Percentiles rank a stretch among this genome's conserved stretches.
These are phyloP conservation scores for Coendou prehensilis DNA, from an alignment of 2,797 vertebrate genomes.

Conservation along the genomic window DNA sequence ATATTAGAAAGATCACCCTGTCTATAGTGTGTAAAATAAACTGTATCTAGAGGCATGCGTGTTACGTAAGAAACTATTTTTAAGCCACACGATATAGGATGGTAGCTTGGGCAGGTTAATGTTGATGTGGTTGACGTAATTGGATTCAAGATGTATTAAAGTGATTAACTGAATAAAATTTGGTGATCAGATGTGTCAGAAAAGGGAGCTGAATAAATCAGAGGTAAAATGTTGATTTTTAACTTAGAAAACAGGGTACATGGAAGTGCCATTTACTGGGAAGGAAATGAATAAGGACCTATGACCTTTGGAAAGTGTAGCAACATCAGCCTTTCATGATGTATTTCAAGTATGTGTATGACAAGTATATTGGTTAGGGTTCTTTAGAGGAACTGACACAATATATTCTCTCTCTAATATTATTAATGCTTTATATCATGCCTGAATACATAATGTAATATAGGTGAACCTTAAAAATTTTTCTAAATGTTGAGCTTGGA, in stretches of 20 bases:
- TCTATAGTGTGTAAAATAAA: neutral
- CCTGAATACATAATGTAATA: neutral
- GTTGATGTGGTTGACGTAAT: neutral
- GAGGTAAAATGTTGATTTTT: neutral
- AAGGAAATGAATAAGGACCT: neutral
- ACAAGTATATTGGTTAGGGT: neutral
- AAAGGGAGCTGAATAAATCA: neutral
- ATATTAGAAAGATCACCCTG: neutral
- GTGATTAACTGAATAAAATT: neutral
- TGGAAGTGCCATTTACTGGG: neutral
- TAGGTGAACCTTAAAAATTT: neutral
- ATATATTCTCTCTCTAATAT: neutral
- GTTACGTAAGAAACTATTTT: neutral
- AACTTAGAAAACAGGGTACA: neutral
- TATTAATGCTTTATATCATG: neutral
- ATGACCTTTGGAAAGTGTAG: neutral
- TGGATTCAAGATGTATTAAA: constrained; percentile 46
- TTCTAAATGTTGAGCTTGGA: neutral
- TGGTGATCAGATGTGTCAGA: neutral
- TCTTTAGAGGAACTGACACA: neutral
- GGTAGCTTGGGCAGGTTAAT: neutral
- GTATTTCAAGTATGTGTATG: neutral
- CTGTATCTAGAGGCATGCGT: neutral
- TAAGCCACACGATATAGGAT: neutral
- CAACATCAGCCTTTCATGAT: neutral